phyloP scores from a whole-genome alignment of 2,797 vertebrate species.

The Jordanella pulchra region DNA sequence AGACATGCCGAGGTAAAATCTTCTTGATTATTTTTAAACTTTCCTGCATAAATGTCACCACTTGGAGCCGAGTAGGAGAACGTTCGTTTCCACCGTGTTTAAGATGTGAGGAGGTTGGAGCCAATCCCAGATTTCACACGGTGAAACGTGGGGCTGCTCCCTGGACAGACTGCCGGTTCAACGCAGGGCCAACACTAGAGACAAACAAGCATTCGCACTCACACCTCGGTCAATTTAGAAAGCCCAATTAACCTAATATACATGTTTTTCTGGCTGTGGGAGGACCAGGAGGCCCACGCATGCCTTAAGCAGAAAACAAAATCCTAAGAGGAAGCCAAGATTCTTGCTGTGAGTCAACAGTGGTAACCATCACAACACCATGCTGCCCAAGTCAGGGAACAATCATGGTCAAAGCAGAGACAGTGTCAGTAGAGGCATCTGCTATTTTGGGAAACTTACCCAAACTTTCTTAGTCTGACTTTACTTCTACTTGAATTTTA shows the following conservation, averaged over 20 bases:
- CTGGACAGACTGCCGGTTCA: conserved; percentile 4
- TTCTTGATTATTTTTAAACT: background rate
- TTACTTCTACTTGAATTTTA: background rate
- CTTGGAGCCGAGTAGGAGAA: background rate
- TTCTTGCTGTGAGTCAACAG: conserved; percentile 14
- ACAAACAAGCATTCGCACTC: conserved; percentile 3
- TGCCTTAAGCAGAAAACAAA: conserved; percentile 6
- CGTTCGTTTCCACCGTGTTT: background rate
- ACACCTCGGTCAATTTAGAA: conserved; percentile 14
- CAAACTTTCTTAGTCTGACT: conserved; percentile 4
- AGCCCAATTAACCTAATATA: conserved; percentile 13
- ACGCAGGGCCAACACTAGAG: conserved; percentile 7
- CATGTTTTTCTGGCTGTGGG: conserved; percentile 9
- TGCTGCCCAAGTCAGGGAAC: conserved; percentile 5
- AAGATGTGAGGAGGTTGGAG: background rate
- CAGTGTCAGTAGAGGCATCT: background rate
- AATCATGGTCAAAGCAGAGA: background rate
- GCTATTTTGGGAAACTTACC: conserved; percentile 5
- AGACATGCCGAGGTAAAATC: conserved; percentile 3
- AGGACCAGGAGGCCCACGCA: conserved; percentile 10
- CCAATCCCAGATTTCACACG: conserved; percentile 1
- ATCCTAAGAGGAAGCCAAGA: conserved; percentile 6
- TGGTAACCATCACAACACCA: conserved; percentile 7
- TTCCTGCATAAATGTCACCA: background rate
- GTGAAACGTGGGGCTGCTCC: background rate